Conservation (phyloP, 2,113 vertebrate genomes). For the Periophthalmus modestus region DNA sequence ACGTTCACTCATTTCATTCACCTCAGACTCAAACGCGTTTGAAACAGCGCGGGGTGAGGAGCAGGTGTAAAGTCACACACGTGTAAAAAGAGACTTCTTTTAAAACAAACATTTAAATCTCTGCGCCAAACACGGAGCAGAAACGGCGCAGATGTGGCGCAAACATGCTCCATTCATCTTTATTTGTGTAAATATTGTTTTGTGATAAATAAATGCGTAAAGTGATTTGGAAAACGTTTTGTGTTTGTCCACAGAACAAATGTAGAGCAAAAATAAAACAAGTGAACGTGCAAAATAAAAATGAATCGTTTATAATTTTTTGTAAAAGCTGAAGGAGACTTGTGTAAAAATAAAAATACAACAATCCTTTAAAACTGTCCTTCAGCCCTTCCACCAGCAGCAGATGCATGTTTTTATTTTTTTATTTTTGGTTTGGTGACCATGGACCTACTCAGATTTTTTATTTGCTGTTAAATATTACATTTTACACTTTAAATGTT, state of each 20-base stretch:
- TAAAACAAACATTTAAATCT: slow-evolving; percentile 2
- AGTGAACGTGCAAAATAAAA: too few species aligned
- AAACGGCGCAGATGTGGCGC: background rate
- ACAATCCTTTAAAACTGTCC: too few species aligned
- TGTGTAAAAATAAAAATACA: too few species aligned
- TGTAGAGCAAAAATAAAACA: background rate
- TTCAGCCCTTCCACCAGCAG: background rate
- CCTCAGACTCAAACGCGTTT: background rate
- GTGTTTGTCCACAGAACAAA: background rate
- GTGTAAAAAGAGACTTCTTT: background rate
- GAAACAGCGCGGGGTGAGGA: background rate
- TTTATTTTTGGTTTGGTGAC: background rate
- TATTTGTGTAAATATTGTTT: background rate
- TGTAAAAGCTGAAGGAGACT: too few species aligned
- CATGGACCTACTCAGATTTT: too few species aligned
- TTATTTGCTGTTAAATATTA: background rate
- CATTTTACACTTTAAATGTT: background rate
- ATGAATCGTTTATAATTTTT: too few species aligned
- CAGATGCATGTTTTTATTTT: background rate
- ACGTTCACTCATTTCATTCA: background rate
- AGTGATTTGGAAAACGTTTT: background rate
- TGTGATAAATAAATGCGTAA: background rate
- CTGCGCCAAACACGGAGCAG: background rate
- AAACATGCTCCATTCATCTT: background rate
- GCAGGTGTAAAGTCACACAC: background rate